phyloP scores from a whole-genome alignment of 2,113 vertebrate genomes.

The Thalassarche chlororhynchos region DNA sequence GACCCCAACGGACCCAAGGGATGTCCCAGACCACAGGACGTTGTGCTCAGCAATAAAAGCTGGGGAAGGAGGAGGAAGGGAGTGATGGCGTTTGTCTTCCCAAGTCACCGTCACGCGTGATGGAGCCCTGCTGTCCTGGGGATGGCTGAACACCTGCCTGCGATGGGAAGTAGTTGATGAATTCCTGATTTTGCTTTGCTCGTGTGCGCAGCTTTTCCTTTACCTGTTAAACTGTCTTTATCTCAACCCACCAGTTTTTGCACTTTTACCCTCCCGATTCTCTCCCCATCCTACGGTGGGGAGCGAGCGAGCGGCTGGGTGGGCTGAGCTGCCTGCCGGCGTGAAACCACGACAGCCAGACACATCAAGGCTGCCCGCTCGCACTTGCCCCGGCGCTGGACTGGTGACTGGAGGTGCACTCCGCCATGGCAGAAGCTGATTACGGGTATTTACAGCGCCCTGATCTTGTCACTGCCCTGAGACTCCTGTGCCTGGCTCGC shows the following conservation, averaged over 20 bases:
- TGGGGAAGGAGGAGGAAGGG: background rate
- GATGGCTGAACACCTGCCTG: background rate
- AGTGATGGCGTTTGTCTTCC: background rate
- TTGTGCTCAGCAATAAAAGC: background rate
- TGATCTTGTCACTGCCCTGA: background rate
- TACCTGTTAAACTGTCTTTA: background rate
- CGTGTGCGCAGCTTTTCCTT: background rate
- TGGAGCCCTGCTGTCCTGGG: background rate
- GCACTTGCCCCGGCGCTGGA: accelerated
- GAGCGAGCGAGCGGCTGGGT: accelerated
- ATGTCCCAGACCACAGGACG: accelerated
- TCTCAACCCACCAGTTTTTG: accelerated
- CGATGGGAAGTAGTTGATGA: background rate
- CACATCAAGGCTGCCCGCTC: accelerated
- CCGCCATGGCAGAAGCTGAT: accelerated
- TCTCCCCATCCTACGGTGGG: background rate
- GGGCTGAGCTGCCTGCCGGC: background rate
- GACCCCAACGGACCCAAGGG: too few species aligned
- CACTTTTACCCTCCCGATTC: background rate
- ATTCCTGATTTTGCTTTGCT: background rate
- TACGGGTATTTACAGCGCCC: accelerated
- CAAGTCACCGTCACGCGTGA: accelerated
- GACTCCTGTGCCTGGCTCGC: background rate
- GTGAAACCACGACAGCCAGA: background rate
- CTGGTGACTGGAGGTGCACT: background rate